Evolutionary conservation across 2,113 vertebrate genomes (phyloP).

Genomic region (Phylloscopus trochilus): DNA sequence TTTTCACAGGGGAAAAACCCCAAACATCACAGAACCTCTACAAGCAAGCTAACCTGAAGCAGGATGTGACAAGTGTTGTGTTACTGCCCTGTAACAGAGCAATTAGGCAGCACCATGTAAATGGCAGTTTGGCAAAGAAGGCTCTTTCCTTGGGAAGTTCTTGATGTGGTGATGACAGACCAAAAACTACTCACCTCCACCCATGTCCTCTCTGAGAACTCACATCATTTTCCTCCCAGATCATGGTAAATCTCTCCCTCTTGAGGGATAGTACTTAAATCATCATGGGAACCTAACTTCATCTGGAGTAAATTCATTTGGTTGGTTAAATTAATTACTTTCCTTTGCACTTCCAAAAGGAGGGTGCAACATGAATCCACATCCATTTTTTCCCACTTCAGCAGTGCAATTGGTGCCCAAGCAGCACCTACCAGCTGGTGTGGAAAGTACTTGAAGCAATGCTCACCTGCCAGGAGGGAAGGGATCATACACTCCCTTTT

Average conservation of each 20-base stretch:
- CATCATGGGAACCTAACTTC: not conserved
- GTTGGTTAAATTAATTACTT: not conserved
- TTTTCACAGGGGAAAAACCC: not conserved
- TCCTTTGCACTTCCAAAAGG: not conserved
- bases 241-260: fast-evolving
- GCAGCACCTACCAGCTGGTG: not conserved
- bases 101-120: not conserved
- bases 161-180: not conserved
- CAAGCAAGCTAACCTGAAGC: slow-evolving; percentile 20
- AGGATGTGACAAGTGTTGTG: not conserved
- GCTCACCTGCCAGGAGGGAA: not conserved
- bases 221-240: not conserved
- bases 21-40: not conserved
- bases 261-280: not conserved
- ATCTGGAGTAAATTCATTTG: not conserved
- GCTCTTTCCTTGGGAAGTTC: not conserved
- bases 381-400: not conserved
- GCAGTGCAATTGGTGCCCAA: not conserved
- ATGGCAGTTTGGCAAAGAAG: not conserved
- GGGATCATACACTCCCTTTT: fast-evolving
- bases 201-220: not conserved
- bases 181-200: not conserved
- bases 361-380: not conserved
- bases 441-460: not conserved
- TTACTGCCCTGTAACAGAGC: not conserved